Percentiles rank a stretch among this genome's conserved stretches.
phyloP scores from a whole-genome alignment of 2,888 invertebrate species.

The Axea sp. region DNA sequence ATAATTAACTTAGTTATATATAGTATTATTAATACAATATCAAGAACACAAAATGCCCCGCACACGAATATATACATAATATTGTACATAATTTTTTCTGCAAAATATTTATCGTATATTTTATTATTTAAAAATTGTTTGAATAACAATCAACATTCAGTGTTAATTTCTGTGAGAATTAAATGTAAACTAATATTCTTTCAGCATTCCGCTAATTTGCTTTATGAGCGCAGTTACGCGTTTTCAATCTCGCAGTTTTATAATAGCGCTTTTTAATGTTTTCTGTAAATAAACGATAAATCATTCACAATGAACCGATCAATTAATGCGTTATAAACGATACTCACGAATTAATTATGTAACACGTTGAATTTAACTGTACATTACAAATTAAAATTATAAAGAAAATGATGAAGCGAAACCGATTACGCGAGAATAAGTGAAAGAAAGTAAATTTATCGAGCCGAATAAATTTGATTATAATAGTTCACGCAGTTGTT shows the following conservation, averaged over 20 bases:
- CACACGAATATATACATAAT: too few species aligned
- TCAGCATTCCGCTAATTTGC: slow-evolving; percentile 30
- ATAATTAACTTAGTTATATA: too few species aligned
- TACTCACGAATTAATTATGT: slow-evolving; percentile 3
- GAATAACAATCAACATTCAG: too few species aligned
- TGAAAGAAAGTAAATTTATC: slow-evolving; percentile 17
- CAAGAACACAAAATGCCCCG: too few species aligned
- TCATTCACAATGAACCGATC: slow-evolving; percentile 4
- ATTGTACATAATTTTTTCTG: too few species aligned
- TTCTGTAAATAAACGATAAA: slow-evolving; percentile 21
- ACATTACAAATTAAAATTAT: slow-evolving; percentile 19
- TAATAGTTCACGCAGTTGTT: slow-evolving; percentile 25
- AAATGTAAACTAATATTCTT: too few species aligned
- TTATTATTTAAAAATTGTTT: too few species aligned
- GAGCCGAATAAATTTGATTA: slow-evolving; percentile 38
- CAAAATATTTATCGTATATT: too few species aligned
- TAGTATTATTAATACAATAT: too few species aligned
- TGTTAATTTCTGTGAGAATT: too few species aligned
- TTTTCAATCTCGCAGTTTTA: slow-evolving; percentile 10
- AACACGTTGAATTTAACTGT: slow-evolving; percentile 11
- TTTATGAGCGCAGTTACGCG: slow-evolving; percentile 3
- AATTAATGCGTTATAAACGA: slow-evolving; percentile 7
- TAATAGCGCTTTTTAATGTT: slow-evolving; percentile 37
- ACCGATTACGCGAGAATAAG: neutral
- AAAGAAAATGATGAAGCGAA: slow-evolving; percentile 1